Evolutionary conservation across 1,140 invertebrate species (phyloP), one percentile per base, ranked within the genome.

Genomic region (Drosophila obscura): DNA sequence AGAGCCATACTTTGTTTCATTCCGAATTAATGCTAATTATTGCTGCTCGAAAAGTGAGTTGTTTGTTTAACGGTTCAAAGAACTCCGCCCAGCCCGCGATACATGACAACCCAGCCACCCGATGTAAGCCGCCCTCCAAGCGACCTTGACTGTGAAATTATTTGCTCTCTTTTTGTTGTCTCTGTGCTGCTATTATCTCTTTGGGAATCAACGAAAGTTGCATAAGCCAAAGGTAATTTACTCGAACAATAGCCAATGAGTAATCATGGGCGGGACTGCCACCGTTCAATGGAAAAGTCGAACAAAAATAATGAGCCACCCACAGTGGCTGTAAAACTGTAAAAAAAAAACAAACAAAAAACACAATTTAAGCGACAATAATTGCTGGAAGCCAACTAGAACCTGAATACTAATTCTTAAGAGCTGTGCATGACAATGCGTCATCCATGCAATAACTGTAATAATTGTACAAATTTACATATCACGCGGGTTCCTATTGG

Each of bases 91-190:
- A 4, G 3, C 9, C 35, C 35, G 28, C n/a, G 24, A 50, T 49
- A n/a, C n/a, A 48, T 31, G 44, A 48, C 11, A 28, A n/a, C 11
- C 11, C 13, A n/a, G 4, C 24, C 24, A 28, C 4, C 11, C 16
- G 24, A 44, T 69, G n/a, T 50, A 49, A 69, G 64, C 19, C 51
- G 49, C 59, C 60, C 77, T 62, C 24, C 15, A 67, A 62, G 24
- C 44, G 75, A 87, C 82, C 82, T 82, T 87, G 83, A 88, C 83
- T 87, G 41, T 85, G 74, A 85, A 75, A 65, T 67, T 56, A 49
- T 49, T 50, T 59, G 15, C 16, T 41, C 51, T 41, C 16, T 19
- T 56, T 41, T 43, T 39, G 52, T 35, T 58, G 45, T 61, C 63
- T 55, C 55, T 67, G 31, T 3, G 31, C 58, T 52, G 11, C 9